Base-by-base conservation (phyloP, 2,113 vertebrate genomes). In the Tragelaphus buxtoni region DNA sequence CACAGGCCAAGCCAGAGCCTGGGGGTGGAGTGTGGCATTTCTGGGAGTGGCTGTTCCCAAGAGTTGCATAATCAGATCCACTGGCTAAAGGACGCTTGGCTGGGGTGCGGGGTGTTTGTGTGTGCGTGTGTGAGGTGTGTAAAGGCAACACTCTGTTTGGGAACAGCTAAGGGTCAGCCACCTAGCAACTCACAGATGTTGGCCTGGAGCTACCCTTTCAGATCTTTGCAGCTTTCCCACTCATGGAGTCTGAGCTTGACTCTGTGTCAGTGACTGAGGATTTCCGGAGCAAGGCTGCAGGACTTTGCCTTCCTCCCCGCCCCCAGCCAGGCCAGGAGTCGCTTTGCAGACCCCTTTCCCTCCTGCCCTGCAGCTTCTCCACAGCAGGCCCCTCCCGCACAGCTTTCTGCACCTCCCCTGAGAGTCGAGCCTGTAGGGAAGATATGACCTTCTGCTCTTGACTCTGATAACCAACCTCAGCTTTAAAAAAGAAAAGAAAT, bases 11-110 rank as follows among this genome's bases (percentile, higher is more conserved):
- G 94, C 63, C 28, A 7, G 94, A 93, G 88, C 53, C 90, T 11
- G 92, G 77, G 76, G 94, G 95, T 63, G 92, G 96, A 91, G 49
- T 82, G 58, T 89, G 92, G 84, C 90, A 85, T 92, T 92, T 89
- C 87, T 91, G 91, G 53, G 77, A 86, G 84, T 5, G 11, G 30
- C 90, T 85, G 76, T 91, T 95, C 32, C 93, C 77, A 14, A 86
- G 22, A 47, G n/a, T 98, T 97, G 82, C 55, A 61, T 89, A 97
- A 97, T 81, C 93, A 51, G 51, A 65, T 14, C 77, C 3, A 5
- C 45, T 63, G 76, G 85, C 91, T 96, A 72, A 79, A 89, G 82
- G 77, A 77, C 39, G 69, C 72, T 60, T 83, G 84, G 84, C 58
- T 14, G 17, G 79, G 2, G 16, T 11, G 89, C 5, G 13, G 55